These are phyloP conservation scores for Trachelus stipa DNA, from an alignment of 2,888 invertebrate species.

Conservation along the genomic window DNA sequence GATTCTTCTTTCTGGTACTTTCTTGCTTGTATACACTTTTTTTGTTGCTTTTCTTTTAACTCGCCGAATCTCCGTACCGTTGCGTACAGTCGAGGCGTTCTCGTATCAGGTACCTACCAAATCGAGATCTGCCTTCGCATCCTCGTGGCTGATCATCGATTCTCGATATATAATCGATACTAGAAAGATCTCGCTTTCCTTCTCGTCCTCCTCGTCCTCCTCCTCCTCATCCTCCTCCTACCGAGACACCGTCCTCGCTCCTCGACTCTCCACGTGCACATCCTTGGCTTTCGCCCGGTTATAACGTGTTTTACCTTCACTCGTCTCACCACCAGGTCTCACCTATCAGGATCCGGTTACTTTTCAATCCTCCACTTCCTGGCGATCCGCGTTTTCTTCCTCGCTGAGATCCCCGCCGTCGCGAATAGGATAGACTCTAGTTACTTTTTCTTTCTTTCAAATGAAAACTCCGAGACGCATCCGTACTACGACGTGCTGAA, in stretches of 20 bases:
- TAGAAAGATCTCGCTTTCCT: not conserved
- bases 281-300: not conserved
- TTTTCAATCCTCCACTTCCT: not conserved
- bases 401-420: not conserved
- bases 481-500: not conserved
- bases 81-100: not conserved
- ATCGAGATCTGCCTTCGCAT: not conserved
- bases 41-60: not conserved
- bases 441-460: not conserved
- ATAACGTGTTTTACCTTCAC: not conserved
- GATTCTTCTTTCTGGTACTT: slow-evolving; percentile 4
- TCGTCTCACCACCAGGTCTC: not conserved
- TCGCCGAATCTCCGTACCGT: not conserved
- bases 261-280: not conserved
- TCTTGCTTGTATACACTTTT: not conserved
- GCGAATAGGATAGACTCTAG: not conserved
- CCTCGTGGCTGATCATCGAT: not conserved
- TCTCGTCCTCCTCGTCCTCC: not conserved
- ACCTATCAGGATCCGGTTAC: not conserved
- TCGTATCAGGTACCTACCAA: not conserved
- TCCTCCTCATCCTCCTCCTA: not conserved
- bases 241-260: not conserved
- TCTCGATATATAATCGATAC: not conserved
- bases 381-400: not conserved
- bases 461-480: not conserved